phyloP scores from a whole-genome alignment of 2,888 invertebrate species.

The Lasioglossum oenotherae region DNA sequence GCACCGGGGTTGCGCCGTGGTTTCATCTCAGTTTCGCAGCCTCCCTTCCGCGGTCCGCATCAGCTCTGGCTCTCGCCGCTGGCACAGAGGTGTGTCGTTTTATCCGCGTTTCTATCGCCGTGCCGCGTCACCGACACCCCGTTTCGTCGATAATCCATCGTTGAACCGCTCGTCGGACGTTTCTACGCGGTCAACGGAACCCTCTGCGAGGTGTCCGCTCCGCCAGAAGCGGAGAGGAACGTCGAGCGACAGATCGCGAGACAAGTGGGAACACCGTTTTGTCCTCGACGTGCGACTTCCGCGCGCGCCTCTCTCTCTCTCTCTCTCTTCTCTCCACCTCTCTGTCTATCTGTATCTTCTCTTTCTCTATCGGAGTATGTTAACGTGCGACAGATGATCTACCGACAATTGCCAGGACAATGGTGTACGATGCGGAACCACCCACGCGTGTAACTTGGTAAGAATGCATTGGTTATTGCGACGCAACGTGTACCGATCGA shows the following conservation, averaged over 20 bases:
- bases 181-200: neutral
- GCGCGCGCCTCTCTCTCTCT: neutral
- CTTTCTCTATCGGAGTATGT: slow-evolving; percentile 30
- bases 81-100: slow-evolving; percentile 77
- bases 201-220: neutral
- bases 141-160: slow-evolving; percentile 19
- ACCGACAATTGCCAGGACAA: slow-evolving; percentile 35
- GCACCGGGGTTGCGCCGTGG: slow-evolving; percentile 76
- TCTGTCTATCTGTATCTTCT: neutral
- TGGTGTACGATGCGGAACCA: slow-evolving; percentile 52
- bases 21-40: slow-evolving; percentile 83
- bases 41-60: slow-evolving; percentile 82
- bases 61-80: slow-evolving; percentile 70
- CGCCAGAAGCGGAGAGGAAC: neutral
- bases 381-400: slow-evolving; percentile 44
- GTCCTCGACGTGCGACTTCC: slow-evolving; percentile 12
- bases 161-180: neutral
- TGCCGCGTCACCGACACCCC: neutral
- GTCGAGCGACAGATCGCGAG: neutral
- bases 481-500: slow-evolving; percentile 7
- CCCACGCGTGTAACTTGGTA: slow-evolving; percentile 58
- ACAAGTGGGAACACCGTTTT: slow-evolving; percentile 17
- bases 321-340: neutral
- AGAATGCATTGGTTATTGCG: slow-evolving; percentile 25
- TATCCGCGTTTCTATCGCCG: slow-evolving; percentile 45